Percentiles rank a stretch among this genome's conserved stretches.
These are phyloP conservation scores for Mnemiopsis leidyi DNA, from an alignment of 37 sponge, comb jelly and placozoan genomes.

Conservation along the genomic window DNA sequence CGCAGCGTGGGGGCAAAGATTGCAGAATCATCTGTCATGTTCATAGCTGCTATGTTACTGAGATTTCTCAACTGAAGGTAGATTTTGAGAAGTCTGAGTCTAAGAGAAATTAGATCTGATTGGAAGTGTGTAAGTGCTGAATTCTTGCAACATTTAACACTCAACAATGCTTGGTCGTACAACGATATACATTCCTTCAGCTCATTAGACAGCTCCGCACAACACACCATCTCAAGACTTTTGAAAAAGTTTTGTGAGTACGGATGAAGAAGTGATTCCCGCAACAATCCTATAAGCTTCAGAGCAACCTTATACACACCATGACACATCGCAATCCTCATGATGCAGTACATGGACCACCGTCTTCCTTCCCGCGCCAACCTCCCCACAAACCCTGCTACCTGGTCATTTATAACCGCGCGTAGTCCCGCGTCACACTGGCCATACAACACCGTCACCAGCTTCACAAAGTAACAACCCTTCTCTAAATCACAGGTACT, in stretches of 20 bases:
- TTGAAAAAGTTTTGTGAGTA: neutral
- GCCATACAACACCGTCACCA: neutral
- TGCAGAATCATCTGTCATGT: neutral
- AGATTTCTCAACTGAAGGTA: neutral
- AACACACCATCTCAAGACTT: neutral
- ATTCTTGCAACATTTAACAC: slow-evolving; percentile 16
- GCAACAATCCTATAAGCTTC: neutral
- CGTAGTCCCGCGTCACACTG: neutral
- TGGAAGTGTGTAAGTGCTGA: slow-evolving; percentile 34
- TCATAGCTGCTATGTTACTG: neutral
- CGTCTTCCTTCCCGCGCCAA: neutral
- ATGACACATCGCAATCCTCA: slow-evolving; percentile 44
- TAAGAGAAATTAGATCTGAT: neutral
- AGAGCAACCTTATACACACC: slow-evolving; percentile 21
- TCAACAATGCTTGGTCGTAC: neutral
- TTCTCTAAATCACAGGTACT: neutral
- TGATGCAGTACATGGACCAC: slow-evolving; percentile 16
- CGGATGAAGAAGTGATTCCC: neutral
- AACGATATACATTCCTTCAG: neutral
- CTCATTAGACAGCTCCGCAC: neutral
- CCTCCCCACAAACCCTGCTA: neutral
- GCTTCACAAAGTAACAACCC: slow-evolving; percentile 13
- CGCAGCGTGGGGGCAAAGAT: neutral
- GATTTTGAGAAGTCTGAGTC: slow-evolving; percentile 25
- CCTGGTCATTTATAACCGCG: neutral